Evolutionary conservation across 2,797 vertebrate genomes (phyloP).

Genomic region (Anabacerthia variegaticeps): DNA sequence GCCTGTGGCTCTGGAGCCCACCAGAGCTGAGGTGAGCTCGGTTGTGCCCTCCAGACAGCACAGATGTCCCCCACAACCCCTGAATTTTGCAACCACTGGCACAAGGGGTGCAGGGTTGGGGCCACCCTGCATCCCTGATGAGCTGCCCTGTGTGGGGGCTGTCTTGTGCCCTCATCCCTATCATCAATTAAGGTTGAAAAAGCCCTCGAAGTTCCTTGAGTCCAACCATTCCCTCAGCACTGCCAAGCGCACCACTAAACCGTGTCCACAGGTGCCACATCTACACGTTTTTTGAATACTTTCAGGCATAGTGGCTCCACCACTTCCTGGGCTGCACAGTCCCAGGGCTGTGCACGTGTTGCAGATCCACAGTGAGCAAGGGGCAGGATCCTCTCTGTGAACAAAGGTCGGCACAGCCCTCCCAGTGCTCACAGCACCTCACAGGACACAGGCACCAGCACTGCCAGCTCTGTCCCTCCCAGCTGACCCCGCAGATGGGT

Average conservation of each 20-base stretch:
- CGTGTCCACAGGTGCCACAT: background rate
- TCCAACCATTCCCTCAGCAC: background rate
- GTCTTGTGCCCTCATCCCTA: no score
- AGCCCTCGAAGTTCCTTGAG: background rate
- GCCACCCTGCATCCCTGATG: background rate
- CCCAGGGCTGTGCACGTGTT: background rate
- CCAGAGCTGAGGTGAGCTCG: background rate
- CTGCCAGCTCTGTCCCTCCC: background rate
- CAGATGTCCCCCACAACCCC: background rate
- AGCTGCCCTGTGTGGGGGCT: background rate
- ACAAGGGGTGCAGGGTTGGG: background rate
- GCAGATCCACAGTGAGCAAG: background rate
- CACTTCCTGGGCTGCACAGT: background rate
- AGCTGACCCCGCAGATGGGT: fast-evolving
- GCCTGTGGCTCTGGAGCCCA: background rate
- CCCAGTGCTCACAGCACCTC: fast-evolving
- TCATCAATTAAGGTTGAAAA: background rate
- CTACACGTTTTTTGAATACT: background rate
- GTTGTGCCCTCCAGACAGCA: fast-evolving
- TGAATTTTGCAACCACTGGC: background rate
- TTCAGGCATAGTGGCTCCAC: background rate
- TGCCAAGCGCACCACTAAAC: background rate
- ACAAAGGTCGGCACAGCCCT: background rate
- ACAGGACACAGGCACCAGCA: fast-evolving
- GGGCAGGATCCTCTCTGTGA: background rate